Evolutionary conservation across 1,140 invertebrate species (phyloP).

Genomic region (Melitaea cinxia): DNA sequence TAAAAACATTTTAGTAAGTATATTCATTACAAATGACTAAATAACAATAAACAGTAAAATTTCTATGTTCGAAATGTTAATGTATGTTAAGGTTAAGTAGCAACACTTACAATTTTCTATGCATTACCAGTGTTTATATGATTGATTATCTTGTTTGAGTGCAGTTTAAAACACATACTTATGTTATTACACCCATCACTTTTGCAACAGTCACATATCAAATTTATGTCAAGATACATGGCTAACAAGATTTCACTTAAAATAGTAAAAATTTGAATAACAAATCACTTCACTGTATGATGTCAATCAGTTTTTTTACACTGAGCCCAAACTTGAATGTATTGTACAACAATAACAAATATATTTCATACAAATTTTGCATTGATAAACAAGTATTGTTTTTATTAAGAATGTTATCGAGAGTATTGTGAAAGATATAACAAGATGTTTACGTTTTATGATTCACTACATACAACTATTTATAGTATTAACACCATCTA

Average conservation of each 20-base stretch:
- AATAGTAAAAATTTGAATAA: neutral
- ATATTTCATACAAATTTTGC: conserved; percentile 44
- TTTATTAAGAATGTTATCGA: conserved; percentile 70
- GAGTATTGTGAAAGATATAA: conserved; percentile 56
- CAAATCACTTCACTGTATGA: conserved; percentile 1
- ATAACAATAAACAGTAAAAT: neutral
- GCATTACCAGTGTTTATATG: conserved; percentile 49
- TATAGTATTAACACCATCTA: conserved; percentile 35
- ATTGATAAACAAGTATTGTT: conserved; percentile 48
- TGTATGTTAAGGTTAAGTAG: conserved; percentile 14
- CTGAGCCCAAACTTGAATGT: conserved; percentile 29
- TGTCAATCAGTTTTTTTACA: conserved; percentile 2
- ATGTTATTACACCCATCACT: conserved; percentile 26
- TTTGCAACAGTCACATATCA: conserved; percentile 49
- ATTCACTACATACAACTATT: conserved; percentile 49
- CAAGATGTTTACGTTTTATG: conserved; percentile 63
- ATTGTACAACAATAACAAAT: conserved; percentile 35
- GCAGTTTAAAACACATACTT: conserved; percentile 31
- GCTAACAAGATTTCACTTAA: conserved; percentile 50
- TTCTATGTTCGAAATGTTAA: neutral
- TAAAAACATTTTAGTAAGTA: conserved; percentile 7
- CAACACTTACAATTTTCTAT: conserved; percentile 73
- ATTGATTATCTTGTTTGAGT: conserved; percentile 44
- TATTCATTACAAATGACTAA: neutral
- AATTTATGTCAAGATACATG: conserved; percentile 48